Percentiles rank a stretch among this genome's conserved stretches.
phyloP scores from a whole-genome alignment of 2,797 vertebrate species.

The Galaxias olidus region DNA sequence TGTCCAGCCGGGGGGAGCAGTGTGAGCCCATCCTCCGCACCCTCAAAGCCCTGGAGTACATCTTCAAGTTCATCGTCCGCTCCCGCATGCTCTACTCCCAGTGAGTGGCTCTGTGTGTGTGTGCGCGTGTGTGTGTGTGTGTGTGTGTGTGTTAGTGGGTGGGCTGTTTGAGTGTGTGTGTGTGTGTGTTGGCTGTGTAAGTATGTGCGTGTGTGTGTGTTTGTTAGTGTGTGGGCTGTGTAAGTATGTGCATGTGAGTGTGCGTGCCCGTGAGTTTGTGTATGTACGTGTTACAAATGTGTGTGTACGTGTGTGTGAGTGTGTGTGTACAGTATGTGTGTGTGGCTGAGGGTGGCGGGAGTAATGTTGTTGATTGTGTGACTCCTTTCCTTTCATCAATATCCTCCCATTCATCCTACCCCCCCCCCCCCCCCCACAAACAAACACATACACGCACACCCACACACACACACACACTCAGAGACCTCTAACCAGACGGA shows the following conservation, averaged over 20 bases:
- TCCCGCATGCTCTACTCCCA: conserved; percentile 96
- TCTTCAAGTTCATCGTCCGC: conserved; percentile 99
- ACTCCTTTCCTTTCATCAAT: too few species aligned
- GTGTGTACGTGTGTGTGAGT: not conserved
- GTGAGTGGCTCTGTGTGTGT: conserved; percentile 77
- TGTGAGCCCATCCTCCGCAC: conserved; percentile 94
- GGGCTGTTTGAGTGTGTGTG: too few species aligned
- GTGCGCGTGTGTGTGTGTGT: conserved; percentile 5
- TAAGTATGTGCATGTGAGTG: conserved; percentile 3
- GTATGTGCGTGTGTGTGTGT: not conserved
- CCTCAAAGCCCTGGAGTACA: conserved; percentile 95
- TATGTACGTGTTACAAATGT: not conserved
- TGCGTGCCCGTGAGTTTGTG: not conserved
- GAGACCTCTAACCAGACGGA: not conserved
- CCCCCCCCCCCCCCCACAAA: not conserved
- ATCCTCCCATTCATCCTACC: too few species aligned
- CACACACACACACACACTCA: not conserved
- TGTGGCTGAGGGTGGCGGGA: too few species aligned
- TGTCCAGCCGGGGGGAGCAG: conserved; percentile 90
- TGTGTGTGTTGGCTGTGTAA: conserved; percentile 6
- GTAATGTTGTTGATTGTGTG: too few species aligned
- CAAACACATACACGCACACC: conserved; percentile 11
- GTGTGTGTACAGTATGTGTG: too few species aligned
- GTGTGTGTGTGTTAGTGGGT: conserved; percentile 11
- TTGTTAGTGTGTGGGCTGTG: too few species aligned